Conservation (phyloP, 2,888 invertebrate species). For the Achlya flavicornis region DNA sequence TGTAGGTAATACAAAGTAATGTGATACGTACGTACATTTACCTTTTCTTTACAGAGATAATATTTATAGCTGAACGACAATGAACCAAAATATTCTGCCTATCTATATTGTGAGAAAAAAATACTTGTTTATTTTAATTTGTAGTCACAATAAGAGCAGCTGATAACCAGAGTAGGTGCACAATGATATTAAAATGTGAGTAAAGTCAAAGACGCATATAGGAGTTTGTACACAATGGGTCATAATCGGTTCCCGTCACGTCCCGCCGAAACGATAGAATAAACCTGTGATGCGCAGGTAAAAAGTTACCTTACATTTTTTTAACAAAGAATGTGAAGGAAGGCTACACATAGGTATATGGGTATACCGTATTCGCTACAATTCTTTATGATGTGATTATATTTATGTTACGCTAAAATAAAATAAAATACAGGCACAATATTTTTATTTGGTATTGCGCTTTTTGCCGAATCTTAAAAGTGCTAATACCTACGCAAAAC, state of each 20-base stretch:
- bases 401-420: no score
- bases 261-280: constrained; percentile 45
- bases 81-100: background rate
- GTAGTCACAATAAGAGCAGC: background rate
- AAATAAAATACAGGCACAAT: no score
- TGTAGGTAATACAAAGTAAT: constrained; percentile 6
- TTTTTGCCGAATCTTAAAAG: no score
- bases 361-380: no score
- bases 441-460: no score
- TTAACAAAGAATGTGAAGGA: background rate
- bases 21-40: background rate
- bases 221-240: constrained; percentile 62
- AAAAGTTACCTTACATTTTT: constrained; percentile 23
- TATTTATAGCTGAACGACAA: constrained; percentile 1
- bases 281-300: constrained; percentile 47
- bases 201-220: constrained; percentile 27
- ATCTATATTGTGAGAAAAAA: background rate
- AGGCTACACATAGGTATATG: background rate
- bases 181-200: constrained; percentile 29
- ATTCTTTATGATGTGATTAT: no score
- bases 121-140: background rate
- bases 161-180: background rate
- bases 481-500: no score
- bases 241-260: constrained; percentile 71
- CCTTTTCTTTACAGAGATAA: background rate